A percentile compares a stretch with the other conserved stretches of the same genome.
Conservation (phyloP, 2,797 vertebrate genomes). For the Limosa lapponica region DNA sequence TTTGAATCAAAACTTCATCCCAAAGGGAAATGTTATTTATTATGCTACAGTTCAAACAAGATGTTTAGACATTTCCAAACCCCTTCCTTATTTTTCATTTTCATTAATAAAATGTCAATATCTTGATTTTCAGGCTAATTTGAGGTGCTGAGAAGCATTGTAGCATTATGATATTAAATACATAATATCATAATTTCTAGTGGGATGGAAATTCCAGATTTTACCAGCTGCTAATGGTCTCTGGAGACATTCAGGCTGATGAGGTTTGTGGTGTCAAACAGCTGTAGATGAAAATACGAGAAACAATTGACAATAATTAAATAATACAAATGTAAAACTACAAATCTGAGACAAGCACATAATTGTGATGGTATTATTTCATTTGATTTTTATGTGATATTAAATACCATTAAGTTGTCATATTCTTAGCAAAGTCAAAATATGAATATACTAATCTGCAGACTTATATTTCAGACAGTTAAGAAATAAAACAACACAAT, state of each 20-base stretch:
- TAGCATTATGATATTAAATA: conserved; percentile 30
- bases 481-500: conserved; percentile 14
- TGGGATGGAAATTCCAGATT: neutral
- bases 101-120: neutral
- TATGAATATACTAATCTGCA: neutral
- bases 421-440: conserved; percentile 10
- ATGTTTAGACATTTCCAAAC: conserved; percentile 1
- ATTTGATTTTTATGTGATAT: conserved; percentile 26
- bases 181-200: conserved; percentile 32
- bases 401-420: neutral
- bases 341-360: conserved; percentile 47
- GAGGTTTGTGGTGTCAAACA: conserved; percentile 43
- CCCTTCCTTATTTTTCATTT: neutral
- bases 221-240: conserved; percentile 4
- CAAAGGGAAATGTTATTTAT: conserved; percentile 20
- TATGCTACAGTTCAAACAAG: neutral
- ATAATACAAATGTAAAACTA: conserved; percentile 23
- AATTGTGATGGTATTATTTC: conserved; percentile 4
- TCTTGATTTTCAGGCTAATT: neutral
- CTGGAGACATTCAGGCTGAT: conserved; percentile 9
- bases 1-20: neutral
- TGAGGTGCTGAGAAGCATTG: neutral
- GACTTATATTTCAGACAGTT: conserved; percentile 19
- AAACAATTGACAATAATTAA: conserved; percentile 23
- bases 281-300: conserved; percentile 24